These are phyloP conservation scores for Sepiola atlantica DNA, from an alignment of 2,888 invertebrate species.

Conservation along the genomic window DNA sequence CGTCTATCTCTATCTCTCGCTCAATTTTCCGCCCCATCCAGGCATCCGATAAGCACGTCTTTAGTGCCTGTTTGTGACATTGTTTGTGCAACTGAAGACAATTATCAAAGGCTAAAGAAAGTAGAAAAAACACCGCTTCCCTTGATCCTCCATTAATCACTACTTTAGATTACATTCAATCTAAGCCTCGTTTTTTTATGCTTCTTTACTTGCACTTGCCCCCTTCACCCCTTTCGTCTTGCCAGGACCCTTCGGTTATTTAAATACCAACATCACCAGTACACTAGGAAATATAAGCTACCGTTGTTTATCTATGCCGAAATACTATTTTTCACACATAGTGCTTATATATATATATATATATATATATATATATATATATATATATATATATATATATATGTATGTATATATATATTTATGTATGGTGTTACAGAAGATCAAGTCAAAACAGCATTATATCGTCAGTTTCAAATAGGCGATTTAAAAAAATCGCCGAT, in stretches of 20 bases:
- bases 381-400: no score
- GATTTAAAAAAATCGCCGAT: no score
- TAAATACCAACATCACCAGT: neutral
- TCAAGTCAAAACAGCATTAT: no score
- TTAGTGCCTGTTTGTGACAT: neutral
- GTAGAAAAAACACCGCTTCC: neutral
- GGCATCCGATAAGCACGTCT: neutral
- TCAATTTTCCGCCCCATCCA: neutral
- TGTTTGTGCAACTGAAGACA: slow-evolving; percentile 32
- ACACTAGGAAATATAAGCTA: neutral
- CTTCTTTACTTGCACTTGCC: neutral
- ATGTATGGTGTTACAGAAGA: no score
- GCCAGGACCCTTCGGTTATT: neutral
- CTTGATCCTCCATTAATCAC: slow-evolving; percentile 32
- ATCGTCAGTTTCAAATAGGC: no score
- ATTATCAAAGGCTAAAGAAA: neutral
- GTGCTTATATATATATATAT: no score
- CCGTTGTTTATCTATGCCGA: neutral
- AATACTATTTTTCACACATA: neutral
- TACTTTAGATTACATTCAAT: neutral
- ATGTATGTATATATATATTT: no score
- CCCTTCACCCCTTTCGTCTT: neutral
- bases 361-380: no score
- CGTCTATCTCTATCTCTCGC: neutral
- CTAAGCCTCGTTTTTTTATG: neutral